These are phyloP conservation scores for Dromius quadrimaculatus DNA, from an alignment of 2,888 invertebrate species.

Conservation along the genomic window DNA sequence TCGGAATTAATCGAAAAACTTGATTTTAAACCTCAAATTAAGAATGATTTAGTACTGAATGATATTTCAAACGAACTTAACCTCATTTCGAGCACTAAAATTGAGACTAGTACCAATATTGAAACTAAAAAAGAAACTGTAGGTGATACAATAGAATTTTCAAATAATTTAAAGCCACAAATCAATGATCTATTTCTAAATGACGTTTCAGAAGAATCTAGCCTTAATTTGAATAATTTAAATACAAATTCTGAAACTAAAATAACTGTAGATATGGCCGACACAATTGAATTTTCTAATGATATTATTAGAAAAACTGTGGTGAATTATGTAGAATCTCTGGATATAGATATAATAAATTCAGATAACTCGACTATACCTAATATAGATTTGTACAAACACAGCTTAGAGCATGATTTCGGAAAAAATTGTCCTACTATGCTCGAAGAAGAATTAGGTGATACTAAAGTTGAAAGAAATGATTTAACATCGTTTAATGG, in stretches of 20 bases:
- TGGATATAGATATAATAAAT: slow-evolving; percentile 46
- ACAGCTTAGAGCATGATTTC: slow-evolving; percentile 5
- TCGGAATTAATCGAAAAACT: slow-evolving; percentile 40
- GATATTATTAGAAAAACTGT: slow-evolving; percentile 50
- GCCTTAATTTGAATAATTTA: too few relatives aligned
- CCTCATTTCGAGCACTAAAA: too few relatives aligned
- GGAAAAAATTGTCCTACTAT: neutral
- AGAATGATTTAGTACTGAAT: slow-evolving; percentile 10
- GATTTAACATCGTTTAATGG: neutral
- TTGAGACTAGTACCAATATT: too few relatives aligned
- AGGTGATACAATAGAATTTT: too few relatives aligned
- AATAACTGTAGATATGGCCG: too few relatives aligned
- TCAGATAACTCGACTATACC: slow-evolving; percentile 31
- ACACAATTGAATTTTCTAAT: neutral
- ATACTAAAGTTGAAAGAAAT: neutral
- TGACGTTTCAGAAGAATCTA: too few relatives aligned
- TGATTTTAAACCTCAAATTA: slow-evolving; percentile 12
- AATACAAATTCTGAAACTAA: too few relatives aligned
- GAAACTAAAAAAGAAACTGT: too few relatives aligned
- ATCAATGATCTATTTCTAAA: too few relatives aligned
- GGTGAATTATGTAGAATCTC: slow-evolving; percentile 51
- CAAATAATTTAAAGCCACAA: too few relatives aligned
- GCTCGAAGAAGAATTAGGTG: slow-evolving; percentile 2
- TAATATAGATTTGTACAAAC: slow-evolving; percentile 23
- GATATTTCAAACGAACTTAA: slow-evolving; percentile 20